phyloP scores from a whole-genome alignment of 2,113 vertebrate species.

The Callionymus lyra region DNA sequence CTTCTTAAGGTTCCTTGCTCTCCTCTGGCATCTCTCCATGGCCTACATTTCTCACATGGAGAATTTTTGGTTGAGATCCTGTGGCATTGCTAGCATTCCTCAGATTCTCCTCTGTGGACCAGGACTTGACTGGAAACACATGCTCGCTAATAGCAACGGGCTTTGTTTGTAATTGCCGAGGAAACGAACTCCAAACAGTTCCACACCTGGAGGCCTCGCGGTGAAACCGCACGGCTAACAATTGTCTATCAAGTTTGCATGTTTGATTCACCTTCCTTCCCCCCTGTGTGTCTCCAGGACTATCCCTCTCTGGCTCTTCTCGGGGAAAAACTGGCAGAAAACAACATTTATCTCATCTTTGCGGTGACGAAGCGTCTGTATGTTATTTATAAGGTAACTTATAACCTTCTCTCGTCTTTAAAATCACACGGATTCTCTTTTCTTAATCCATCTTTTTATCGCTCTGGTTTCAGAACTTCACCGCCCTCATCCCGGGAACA shows the following conservation, averaged over 20 bases:
- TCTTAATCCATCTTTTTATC: too few relatives aligned
- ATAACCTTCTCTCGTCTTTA: neutral
- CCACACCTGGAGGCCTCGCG: constrained; percentile 5
- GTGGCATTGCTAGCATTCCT: neutral
- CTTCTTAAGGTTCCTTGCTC: too few relatives aligned
- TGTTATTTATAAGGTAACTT: constrained; percentile 84
- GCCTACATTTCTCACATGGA: too few relatives aligned
- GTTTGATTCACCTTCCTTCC: too few relatives aligned
- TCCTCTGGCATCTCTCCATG: too few relatives aligned
- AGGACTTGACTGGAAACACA: neutral
- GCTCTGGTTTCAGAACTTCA: constrained; percentile 75
- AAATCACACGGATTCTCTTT: too few relatives aligned
- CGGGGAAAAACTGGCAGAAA: constrained; percentile 91
- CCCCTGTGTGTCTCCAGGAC: constrained; percentile 69
- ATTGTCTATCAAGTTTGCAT: neutral
- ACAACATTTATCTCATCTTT: constrained; percentile 95
- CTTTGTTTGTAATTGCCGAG: constrained; percentile 5
- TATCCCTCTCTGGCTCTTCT: constrained; percentile 92
- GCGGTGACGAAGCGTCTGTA: constrained; percentile 89
- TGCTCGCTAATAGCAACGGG: neutral
- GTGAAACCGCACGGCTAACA: constrained; percentile 3
- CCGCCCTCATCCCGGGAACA: constrained; percentile 87
- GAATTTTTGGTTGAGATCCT: too few relatives aligned
- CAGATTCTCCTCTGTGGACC: neutral
- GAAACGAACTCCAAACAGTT: neutral